Base-by-base conservation (phyloP, 2,797 vertebrate species). In the Siniperca undulata region DNA sequence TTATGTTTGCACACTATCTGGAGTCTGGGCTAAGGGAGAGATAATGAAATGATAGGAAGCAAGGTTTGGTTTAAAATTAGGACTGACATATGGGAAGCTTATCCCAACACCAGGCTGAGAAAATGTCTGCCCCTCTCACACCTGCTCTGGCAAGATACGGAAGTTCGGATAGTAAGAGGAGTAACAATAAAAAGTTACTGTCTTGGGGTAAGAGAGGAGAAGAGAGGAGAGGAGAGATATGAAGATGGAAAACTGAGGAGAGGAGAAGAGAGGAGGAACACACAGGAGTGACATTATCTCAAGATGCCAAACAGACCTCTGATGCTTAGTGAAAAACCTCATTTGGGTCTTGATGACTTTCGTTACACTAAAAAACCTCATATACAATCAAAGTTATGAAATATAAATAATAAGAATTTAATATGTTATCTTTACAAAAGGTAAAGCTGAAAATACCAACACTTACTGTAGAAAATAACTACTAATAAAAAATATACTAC, bases 101-200 rank as follows among this genome's bases (percentile, higher is more conserved):
- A 88, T 91, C 74, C 84, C 34, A 71, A 85, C 81, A 81, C 44
- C 40, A 46, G 79, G 46, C 53, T n/a, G 61, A 66, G 80, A 52
- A 87, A 86, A 78, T 5, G 60, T 75, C 71, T 78, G 61, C 38
- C 50, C 30, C 65, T 85, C 74, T 75, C 64, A 80, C 83, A 83
- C 75, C 89, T 91, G 90, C 69, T 80, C 61, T 19, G 74, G 66
- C 4, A 59, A 90, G 90, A 93, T 92, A 92, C 1, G 2, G 27
- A 86, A 62, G 77, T 79, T 74, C 7, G 60, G 67, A 71, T 53
- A 42, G 53, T 17, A 22, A 58, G 46, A 58, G 44, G 34, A n/a
- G 20, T 16, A 20, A 77, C 55, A 56, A 80, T 65, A 66, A 83
- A 52, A 78, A 74, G 72, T 61, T 70, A 38, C 42, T 56, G 44